Base-by-base conservation (phyloP, 2,888 invertebrate genomes). In the Muschampia plurimacula region DNA sequence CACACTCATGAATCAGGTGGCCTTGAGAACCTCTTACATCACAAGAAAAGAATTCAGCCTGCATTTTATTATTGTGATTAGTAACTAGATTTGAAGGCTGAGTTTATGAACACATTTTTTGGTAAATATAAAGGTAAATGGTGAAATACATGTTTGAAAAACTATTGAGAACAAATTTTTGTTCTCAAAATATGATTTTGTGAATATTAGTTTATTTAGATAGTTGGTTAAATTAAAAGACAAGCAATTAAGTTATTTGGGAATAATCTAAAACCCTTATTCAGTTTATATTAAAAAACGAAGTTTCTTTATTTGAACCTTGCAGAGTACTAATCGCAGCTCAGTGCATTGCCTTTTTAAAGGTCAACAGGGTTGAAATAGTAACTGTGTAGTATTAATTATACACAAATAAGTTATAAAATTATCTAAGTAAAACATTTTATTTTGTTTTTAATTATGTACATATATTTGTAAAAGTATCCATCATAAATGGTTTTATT, bases 11-110 rank as follows among this genome's bases (percentile, higher is more conserved):
- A 89, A 77, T 89, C 88, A 89, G 66, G 7, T 78, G 76, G 83
- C 89, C 88, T 87, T 89, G 83, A 79, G 80, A 76, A 78, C 72
- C 44, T 68, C 62, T 80, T 86, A 88, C 88, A 78, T 90, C 88
- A 89, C 79, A 75, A 78, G 68, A 77, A 66, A 77, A 74, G 67
- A 74, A 85, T 86, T 82, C 82, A 80, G 82, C 86, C 86, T 87
- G 84, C 78, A 79, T 44, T 67, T 80, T 74, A 78, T 79, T 76
- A 77, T 78, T 74, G 55, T 55, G 62, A 68, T 71, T 75, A 71
- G 64, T 70, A 41, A n/a, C n/a, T n/a, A n/a, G n/a, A 62, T 32
- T 62, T 62, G 32, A 22, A 22, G 22, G 22, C 22, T 22, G 22
- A 22, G 22, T 12, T 46, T 46, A 9, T 46, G 10, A 10, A 46